Base-by-base conservation (phyloP, 2,797 vertebrate genomes). In the Danionella dracula region DNA sequence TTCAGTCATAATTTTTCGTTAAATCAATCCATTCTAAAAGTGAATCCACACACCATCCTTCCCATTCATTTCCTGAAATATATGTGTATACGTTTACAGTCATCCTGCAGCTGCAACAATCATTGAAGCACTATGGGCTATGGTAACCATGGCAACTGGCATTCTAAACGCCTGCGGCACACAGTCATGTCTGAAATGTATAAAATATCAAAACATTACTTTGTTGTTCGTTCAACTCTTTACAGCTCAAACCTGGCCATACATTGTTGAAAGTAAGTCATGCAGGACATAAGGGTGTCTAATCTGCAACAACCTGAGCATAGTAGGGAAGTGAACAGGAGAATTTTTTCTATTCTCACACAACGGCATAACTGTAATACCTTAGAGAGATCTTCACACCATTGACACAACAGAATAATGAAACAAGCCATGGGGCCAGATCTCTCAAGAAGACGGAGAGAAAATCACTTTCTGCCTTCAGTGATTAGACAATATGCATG, bases 91-190 rank as follows among this genome's bases (percentile, higher is more conserved):
- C 71, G 64, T 81, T 81, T 76, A 79, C 81, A 73, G 71, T 79
- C 77, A 76, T 78, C 79, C 76, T 81, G 76, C 74, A 42, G 34
- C 61, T 27, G 40, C 15, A 74, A 77, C 85, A 69, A 79, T 78
- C 81, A 50, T 79, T 37, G 62, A 75, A 74, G 79, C 82, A 81
- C 83, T 72, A 70, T 69, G 65, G 83, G 81, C 79, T 59, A 75
- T 68, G 67, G 88, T 90, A 85, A 87, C 88, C 88, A 90, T 89
- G 83, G 85, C 78, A 90, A 90, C 89, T 87, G 78, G 79, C 80
- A 81, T 79, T 51, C 69, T 77, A 78, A 79, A 76, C 75, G 75
- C 73, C 76, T 77, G 59, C 74, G 83, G 51, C 78, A 80, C 79
- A 81, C 79, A 50, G 44, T 55, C 62, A 40, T 84, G 83, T 81